Conservation (phyloP, 1,140 invertebrate genomes). For the Pogonomyrmex barbatus region DNA sequence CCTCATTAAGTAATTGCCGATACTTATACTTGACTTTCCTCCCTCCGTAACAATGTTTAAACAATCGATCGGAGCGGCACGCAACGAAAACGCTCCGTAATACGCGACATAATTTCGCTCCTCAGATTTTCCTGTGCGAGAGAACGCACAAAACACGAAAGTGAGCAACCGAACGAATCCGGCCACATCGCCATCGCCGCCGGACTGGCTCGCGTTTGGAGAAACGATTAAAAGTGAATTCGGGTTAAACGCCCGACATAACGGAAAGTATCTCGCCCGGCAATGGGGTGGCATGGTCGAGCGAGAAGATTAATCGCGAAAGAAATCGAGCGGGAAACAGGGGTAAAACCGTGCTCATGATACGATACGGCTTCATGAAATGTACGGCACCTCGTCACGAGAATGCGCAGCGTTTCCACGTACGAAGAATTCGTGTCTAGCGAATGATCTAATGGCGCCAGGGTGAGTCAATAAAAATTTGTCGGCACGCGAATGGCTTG, state of each 20-base stretch:
- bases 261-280: conserved; percentile 41
- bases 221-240: conserved; percentile 57
- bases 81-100: background rate
- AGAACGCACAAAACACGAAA: background rate
- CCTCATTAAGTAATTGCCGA: conserved; percentile 8
- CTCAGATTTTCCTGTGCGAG: background rate
- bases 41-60: background rate
- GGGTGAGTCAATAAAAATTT: conserved; percentile 73
- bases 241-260: conserved; percentile 45
- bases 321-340: conserved; percentile 48
- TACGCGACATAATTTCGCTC: conserved; percentile 13
- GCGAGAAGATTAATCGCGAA: conserved; percentile 58
- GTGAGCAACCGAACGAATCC: background rate
- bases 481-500: conserved; percentile 70
- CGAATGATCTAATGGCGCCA: conserved; percentile 23
- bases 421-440: conserved; percentile 29
- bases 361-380: conserved; percentile 42
- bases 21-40: conserved; percentile 20
- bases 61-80: conserved; percentile 1
- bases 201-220: conserved; percentile 12
- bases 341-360: conserved; percentile 18
- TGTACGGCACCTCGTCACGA: conserved; percentile 65
- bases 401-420: conserved; percentile 40
- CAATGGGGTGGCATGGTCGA: conserved; percentile 46
- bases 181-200: background rate